phyloP scores from a whole-genome alignment of 2,113 vertebrate genomes.

The Rutilus rutilus region DNA sequence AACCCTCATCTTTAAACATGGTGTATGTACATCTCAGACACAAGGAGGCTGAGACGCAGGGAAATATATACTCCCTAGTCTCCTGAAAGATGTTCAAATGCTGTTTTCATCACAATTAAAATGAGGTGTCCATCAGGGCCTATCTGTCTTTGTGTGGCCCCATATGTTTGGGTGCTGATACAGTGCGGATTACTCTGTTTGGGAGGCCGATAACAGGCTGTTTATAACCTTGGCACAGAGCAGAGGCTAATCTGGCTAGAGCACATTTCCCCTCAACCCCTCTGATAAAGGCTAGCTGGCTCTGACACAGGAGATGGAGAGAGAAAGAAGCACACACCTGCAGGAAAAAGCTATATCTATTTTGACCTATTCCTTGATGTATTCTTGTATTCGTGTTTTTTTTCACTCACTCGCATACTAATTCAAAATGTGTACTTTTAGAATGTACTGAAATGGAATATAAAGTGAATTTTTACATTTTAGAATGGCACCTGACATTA shows the following conservation, averaged over 20 bases:
- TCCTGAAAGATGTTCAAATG: constrained; percentile 68
- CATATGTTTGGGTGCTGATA: constrained; percentile 99
- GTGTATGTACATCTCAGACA: constrained; percentile 42
- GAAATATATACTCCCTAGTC: constrained; percentile 43
- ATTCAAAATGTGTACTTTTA: background rate
- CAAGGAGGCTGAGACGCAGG: background rate
- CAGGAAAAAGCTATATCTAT: background rate
- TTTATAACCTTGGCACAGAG: constrained; percentile 98
- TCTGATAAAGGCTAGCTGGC: constrained; percentile 86
- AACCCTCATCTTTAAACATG: constrained; percentile 25
- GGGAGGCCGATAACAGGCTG: constrained; percentile 95
- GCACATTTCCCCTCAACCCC: constrained; percentile 86
- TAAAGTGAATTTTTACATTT: background rate
- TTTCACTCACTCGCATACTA: background rate
- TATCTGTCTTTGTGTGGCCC: constrained; percentile 93
- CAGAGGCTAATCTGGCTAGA: constrained; percentile 95
- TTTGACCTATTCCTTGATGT: constrained; percentile 9
- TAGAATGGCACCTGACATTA: background rate
- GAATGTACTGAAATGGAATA: background rate
- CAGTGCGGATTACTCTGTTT: constrained; percentile 98
- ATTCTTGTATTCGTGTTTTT: constrained; percentile 6
- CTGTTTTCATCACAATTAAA: constrained; percentile 93
- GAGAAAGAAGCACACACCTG: constrained; percentile 65
- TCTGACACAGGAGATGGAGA: constrained; percentile 82
- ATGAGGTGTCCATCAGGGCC: constrained; percentile 96